Conservation (phyloP, 2,797 vertebrate genomes). For the Poeciliopsis turneri region DNA sequence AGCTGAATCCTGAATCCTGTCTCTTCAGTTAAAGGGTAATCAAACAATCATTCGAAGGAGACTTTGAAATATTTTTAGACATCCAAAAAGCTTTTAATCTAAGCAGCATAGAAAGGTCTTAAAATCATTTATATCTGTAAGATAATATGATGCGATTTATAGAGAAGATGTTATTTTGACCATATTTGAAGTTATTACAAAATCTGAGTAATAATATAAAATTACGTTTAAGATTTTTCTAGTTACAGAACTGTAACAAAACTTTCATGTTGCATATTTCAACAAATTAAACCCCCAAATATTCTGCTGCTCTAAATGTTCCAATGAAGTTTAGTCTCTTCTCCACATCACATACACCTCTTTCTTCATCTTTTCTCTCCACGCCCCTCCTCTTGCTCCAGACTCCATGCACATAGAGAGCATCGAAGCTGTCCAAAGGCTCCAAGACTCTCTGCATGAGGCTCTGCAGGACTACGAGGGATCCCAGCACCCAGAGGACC, state of each 20-base stretch:
- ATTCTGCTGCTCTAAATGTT: neutral
- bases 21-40: neutral
- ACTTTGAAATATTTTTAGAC: neutral
- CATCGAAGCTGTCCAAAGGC: constrained; percentile 89
- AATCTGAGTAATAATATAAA: neutral
- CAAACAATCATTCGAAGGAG: neutral
- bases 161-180: neutral
- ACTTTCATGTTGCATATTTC: neutral
- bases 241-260: neutral
- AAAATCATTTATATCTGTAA: neutral
- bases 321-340: neutral
- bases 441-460: constrained; percentile 93
- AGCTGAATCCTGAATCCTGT: neutral
- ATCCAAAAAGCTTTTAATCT: neutral
- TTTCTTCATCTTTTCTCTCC: neutral
- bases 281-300: neutral
- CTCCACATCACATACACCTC: neutral
- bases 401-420: constrained; percentile 95
- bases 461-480: constrained; percentile 94
- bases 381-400: constrained; percentile 48
- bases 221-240: neutral
- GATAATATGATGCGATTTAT: neutral
- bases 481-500: constrained; percentile 90
- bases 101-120: neutral
- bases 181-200: neutral